Conservation (phyloP, 2,113 vertebrate species). For the Oophaga pumilio region DNA sequence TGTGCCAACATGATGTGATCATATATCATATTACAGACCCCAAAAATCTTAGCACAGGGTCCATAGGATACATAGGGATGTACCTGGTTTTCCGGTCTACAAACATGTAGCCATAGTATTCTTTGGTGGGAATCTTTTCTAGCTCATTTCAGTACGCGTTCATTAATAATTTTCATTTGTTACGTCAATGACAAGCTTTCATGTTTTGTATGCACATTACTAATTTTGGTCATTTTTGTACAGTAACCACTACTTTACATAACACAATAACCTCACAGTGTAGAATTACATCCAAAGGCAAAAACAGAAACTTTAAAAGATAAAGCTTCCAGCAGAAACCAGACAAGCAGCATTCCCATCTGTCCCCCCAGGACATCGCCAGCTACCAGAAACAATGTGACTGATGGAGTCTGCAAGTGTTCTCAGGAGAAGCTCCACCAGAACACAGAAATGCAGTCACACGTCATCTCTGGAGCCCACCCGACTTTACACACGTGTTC, state of each 20-base stretch:
- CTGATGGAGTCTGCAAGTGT: slow-evolving; percentile 13
- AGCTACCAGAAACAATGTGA: slow-evolving; percentile 20
- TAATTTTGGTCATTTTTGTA: background rate
- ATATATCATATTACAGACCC: too few relatives aligned
- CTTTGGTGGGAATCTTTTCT: background rate
- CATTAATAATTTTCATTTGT: too few relatives aligned
- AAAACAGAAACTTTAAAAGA: slow-evolving; percentile 11
- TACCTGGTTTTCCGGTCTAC: background rate
- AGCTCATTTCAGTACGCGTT: too few relatives aligned
- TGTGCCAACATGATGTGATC: too few relatives aligned
- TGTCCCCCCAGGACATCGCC: slow-evolving; percentile 25
- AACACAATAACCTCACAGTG: background rate
- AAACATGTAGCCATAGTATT: background rate
- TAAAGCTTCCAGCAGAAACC: slow-evolving; percentile 21
- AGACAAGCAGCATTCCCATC: slow-evolving; percentile 40
- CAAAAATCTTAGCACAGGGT: too few relatives aligned
- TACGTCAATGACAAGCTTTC: too few relatives aligned
- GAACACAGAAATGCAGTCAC: background rate
- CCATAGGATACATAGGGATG: too few relatives aligned
- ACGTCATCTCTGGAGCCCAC: background rate
- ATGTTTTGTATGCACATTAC: background rate
- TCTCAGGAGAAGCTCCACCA: background rate
- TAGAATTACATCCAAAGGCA: slow-evolving; percentile 26
- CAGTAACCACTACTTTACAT: background rate
- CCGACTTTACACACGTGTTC: too few relatives aligned